Percentiles rank a stretch among this genome's conserved stretches.
Conservation (phyloP, 2,113 vertebrate species). For the Sceloporus tristichus region DNA sequence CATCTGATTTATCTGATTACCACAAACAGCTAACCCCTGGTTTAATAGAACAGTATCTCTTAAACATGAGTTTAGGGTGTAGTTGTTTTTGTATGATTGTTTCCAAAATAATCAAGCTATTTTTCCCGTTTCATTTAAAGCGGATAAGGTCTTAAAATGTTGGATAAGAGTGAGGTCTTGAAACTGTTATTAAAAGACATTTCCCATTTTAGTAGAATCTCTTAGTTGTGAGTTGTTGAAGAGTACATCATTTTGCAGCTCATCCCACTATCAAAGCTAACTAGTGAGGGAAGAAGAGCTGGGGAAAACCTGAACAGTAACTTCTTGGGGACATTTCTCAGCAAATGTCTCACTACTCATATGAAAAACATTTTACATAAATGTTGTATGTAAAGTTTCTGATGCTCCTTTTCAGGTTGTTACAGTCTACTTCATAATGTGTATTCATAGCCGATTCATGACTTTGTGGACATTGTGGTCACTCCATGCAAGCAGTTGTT, state of each 20-base stretch:
- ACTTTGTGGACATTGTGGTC: neutral
- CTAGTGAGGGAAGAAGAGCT: no score
- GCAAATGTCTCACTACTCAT: neutral
- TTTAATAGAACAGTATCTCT: constrained; percentile 43
- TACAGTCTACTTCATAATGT: neutral
- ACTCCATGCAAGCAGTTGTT: constrained; percentile 1
- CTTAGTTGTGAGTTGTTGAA: neutral
- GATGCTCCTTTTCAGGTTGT: neutral
- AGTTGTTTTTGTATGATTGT: constrained; percentile 43
- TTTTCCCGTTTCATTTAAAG: constrained; percentile 28
- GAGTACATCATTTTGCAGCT: neutral
- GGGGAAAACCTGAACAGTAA: neutral
- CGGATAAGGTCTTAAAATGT: constrained; percentile 34
- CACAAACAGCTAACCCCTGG: neutral
- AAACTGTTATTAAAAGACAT: neutral
- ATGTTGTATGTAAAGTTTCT: neutral
- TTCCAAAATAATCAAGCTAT: constrained; percentile 53
- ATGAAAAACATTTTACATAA: neutral
- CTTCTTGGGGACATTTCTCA: neutral
- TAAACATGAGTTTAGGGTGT: constrained; percentile 50
- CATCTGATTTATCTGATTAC: neutral
- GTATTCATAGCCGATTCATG: neutral
- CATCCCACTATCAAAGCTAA: neutral
- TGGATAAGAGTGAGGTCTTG: neutral
- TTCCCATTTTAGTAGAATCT: constrained; percentile 1